These are phyloP conservation scores for Belonocnema kinseyi DNA, from an alignment of 1,140 invertebrate genomes.

Conservation along the genomic window DNA sequence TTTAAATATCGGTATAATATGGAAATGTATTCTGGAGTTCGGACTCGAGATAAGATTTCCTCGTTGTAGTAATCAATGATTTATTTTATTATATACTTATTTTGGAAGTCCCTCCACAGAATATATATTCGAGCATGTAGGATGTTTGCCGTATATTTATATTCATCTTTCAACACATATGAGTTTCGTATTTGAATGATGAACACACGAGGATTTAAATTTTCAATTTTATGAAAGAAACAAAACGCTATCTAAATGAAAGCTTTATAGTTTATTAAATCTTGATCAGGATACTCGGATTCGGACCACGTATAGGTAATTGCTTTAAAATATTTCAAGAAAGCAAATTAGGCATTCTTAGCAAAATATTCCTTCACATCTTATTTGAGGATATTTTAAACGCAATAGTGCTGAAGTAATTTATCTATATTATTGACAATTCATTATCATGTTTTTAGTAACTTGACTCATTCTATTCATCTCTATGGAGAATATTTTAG, in stretches of 20 bases:
- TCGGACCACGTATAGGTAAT: no score
- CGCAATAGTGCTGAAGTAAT: no score
- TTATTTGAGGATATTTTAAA: no score
- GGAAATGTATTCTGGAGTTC: conserved; percentile 29
- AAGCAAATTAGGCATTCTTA: no score
- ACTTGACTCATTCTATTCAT: no score
- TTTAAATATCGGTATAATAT: conserved; percentile 31
- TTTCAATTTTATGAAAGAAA: conserved; percentile 1
- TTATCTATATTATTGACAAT: no score
- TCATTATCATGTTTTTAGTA: no score
- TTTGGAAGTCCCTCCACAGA: conserved; percentile 10
- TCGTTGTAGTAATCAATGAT: conserved; percentile 26
- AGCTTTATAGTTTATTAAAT: no score
- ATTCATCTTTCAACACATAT: conserved; percentile 16
- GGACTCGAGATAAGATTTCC: conserved; percentile 28
- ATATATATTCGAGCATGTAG: conserved; percentile 18
- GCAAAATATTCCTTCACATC: no score
- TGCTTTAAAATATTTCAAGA: no score
- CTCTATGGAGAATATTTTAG: no score
- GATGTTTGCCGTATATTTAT: conserved; percentile 22
- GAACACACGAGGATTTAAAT: neutral
- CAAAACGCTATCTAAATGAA: neutral
- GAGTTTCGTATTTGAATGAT: conserved; percentile 9
- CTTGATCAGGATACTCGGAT: no score
- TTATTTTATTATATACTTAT: conserved; percentile 30